A percentile compares a stretch with the other conserved stretches of the same genome.
These are phyloP conservation scores for Hemicentrotus pulcherrimus DNA, from an alignment of 35 echinoderm and acorn worm species.

Conservation along the genomic window DNA sequence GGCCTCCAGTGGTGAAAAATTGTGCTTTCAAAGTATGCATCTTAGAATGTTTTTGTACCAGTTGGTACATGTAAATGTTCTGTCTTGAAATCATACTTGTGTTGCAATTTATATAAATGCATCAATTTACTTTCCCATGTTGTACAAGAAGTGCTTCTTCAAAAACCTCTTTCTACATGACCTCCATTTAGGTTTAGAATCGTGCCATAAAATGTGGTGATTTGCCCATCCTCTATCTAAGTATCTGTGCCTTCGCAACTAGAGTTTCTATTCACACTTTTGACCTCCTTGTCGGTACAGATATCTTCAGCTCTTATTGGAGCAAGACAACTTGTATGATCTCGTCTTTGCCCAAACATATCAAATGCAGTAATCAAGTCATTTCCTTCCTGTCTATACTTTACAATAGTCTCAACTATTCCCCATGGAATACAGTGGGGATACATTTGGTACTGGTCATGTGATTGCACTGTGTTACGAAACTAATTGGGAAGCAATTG, in stretches of 20 bases:
- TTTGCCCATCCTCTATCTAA: neutral
- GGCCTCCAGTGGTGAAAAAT: too few relatives aligned
- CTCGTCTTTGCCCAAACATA: neutral
- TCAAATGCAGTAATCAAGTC: neutral
- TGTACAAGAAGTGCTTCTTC: neutral
- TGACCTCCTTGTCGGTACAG: neutral
- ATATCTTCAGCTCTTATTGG: neutral
- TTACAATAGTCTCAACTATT: neutral
- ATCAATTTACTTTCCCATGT: neutral
- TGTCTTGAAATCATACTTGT: neutral
- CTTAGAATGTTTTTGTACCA: too few relatives aligned
- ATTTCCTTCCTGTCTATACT: neutral
- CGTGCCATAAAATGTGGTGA: neutral
- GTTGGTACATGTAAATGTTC: neutral
- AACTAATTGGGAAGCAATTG: too few relatives aligned
- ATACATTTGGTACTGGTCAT: too few relatives aligned
- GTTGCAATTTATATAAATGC: neutral
- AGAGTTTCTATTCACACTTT: neutral
- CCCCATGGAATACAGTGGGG: too few relatives aligned
- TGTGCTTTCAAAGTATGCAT: too few relatives aligned
- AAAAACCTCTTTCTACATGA: neutral
- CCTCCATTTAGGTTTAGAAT: neutral
- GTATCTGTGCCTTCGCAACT: neutral
- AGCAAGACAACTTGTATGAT: neutral
- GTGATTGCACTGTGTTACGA: too few relatives aligned